Base-by-base conservation (phyloP, 2,888 invertebrate genomes). In the Muschampia staudingeri region DNA sequence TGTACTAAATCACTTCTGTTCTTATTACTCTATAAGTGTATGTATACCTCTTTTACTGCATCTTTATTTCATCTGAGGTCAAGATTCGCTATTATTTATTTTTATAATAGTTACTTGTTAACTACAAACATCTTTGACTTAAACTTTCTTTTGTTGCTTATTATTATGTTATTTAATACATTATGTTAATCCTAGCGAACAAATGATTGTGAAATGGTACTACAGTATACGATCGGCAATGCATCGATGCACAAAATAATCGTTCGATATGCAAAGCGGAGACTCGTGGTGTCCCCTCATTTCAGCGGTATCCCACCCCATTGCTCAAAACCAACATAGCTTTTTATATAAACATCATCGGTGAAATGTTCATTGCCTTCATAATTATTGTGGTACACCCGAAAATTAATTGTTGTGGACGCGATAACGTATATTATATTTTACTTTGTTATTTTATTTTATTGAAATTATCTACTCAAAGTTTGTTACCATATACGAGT, bases 301-400 rank as follows among this genome's bases (percentile, higher is more conserved):
- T 94, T 92, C 91, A 88, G 91, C 87, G 93, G 93, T 90, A 85
- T 84, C 91, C 92, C 93, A 89, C 92, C 94, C 93, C 92, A 94
- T 92, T 93, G 92, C 86, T 88, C 91, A 92, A 92, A 61, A 93
- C 93, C 93, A 92, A 94, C 94, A 92, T 89, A 89, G 90, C 92
- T 90, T 93, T 92, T 92, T 93, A 91, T 91, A 93, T 93, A 92
- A 94, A 93, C 91, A 94, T 92, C 91, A 91, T 91, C 89, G 86
- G 69, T 37, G 61, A 75, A 76, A 52, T 80, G 80, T 70, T 76
- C 80, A 70, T 70, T 80, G 52, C 80, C 61, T 80, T 19, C 61
- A 70, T 80, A 80, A 80, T 80, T 69, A 80, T 19, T 76, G 70
- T 70, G 80, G 80, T 44, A 34, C n/a, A 42, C 80, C 75, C 56